Conservation (phyloP, 2,888 invertebrate species). For the Oxystoma pomonae region DNA sequence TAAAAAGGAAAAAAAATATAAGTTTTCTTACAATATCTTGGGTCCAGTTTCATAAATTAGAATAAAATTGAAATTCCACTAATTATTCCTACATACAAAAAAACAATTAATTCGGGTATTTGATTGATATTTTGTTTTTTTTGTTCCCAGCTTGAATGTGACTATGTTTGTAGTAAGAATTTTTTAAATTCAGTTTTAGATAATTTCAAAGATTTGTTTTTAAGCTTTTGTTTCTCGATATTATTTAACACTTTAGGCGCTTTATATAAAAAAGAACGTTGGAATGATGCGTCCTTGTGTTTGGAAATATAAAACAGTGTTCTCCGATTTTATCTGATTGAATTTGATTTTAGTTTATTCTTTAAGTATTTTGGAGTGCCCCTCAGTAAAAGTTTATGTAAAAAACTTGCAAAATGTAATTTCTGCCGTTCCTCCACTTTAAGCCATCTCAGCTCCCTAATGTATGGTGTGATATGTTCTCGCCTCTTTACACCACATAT, state of each 20-base stretch:
- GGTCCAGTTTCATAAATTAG: not conserved
- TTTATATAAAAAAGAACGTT: conserved; percentile 1
- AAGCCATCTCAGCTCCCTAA: too few relatives aligned
- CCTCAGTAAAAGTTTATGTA: too few relatives aligned
- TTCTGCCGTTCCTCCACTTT: too few relatives aligned
- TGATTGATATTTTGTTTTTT: not conserved
- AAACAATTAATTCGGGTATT: not conserved
- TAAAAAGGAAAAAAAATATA: not conserved
- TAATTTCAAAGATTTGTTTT: not conserved
- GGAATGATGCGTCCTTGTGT: not conserved
- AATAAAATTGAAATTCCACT: not conserved
- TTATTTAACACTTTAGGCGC: not conserved
- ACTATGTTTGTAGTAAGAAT: not conserved
- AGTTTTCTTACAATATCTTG: not conserved
- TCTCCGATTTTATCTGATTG: too few relatives aligned
- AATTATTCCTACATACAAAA: not conserved
- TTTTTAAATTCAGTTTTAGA: not conserved
- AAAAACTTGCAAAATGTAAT: too few relatives aligned
- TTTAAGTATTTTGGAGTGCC: too few relatives aligned
- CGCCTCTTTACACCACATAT: too few relatives aligned
- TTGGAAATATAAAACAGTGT: not conserved
- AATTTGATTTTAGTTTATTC: too few relatives aligned
- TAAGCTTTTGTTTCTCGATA: not conserved
- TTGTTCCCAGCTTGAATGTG: not conserved
- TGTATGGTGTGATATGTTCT: too few relatives aligned